Conservation (phyloP, 2,888 invertebrate genomes). For the Chydorus sphaericus region DNA sequence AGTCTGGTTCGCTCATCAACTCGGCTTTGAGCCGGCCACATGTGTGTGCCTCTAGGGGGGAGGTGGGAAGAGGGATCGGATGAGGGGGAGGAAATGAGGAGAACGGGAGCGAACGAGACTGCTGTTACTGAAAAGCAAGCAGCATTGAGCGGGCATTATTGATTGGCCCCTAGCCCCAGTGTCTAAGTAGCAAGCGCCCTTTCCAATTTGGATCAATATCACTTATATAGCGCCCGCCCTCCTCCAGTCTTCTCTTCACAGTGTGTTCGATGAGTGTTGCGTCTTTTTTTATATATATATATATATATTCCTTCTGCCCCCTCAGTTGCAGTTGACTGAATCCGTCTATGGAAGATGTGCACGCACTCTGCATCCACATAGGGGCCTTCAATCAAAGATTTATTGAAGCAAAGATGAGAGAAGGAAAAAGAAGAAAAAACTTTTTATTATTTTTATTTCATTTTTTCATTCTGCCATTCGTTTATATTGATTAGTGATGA, state of each 20-base stretch:
- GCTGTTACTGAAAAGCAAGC: conserved; percentile 1
- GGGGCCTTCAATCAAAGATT: no score
- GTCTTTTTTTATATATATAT: not conserved
- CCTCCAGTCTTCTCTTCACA: not conserved
- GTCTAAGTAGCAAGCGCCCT: conserved; percentile 12
- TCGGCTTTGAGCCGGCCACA: no score
- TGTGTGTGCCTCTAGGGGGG: no score
- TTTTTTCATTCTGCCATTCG: no score
- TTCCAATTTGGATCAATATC: conserved; percentile 14
- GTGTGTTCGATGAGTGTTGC: no score
- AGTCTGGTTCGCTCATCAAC: no score
- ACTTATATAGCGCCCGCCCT: conserved; percentile 6
- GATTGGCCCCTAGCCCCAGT: conserved; percentile 9
- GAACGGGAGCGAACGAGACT: no score
- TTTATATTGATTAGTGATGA: no score
- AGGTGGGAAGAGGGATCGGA: not conserved
- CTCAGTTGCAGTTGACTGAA: not conserved
- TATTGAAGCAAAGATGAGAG: no score
- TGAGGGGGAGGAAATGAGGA: not conserved
- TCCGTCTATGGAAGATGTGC: no score
- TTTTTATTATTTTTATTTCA: not conserved
- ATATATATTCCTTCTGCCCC: not conserved
- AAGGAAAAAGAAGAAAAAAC: not conserved
- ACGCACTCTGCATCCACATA: not conserved
- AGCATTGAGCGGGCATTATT: conserved; percentile 2